Conservation (phyloP, 2,113 vertebrate genomes). For the Glareola pratincola region DNA sequence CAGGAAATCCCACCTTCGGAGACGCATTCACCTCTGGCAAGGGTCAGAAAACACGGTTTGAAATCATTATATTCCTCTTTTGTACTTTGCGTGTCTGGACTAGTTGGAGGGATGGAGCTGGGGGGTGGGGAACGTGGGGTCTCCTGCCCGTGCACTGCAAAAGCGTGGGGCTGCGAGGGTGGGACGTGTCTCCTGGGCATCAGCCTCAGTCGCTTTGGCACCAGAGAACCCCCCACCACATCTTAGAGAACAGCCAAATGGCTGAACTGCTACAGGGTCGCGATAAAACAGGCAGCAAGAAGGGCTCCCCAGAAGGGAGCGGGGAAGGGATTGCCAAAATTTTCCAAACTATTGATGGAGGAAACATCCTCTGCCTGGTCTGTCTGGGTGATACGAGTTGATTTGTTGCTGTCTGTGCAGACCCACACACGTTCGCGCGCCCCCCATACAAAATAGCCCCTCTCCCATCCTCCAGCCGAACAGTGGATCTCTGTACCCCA, state of each 20-base stretch:
- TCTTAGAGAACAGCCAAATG: not conserved
- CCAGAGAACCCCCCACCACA: not conserved
- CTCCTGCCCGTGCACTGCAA: not conserved
- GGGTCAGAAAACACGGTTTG: not conserved
- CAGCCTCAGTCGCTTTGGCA: not conserved
- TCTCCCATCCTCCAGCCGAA: not conserved
- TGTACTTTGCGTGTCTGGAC: not conserved
- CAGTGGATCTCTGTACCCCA: fast-evolving
- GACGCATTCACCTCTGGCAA: conserved; percentile 71
- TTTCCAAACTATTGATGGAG: not conserved
- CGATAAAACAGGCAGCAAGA: not conserved
- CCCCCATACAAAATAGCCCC: not conserved
- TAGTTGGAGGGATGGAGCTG: not conserved
- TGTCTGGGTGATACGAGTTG: not conserved
- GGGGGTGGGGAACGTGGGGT: not conserved
- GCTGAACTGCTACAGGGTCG: not conserved
- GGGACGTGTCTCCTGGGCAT: not conserved
- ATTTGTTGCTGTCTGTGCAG: not conserved
- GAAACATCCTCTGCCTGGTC: not conserved
- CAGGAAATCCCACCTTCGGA: conserved; percentile 70
- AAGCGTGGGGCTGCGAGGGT: not conserved
- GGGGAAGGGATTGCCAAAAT: not conserved
- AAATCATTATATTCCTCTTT: not conserved
- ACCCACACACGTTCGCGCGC: not conserved
- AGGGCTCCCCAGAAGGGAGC: not conserved